Percentiles rank a stretch among this genome's conserved stretches.
Evolutionary conservation across 1,140 invertebrate genomes (phyloP).

Genomic region (Aphaenogaster floridana): DNA sequence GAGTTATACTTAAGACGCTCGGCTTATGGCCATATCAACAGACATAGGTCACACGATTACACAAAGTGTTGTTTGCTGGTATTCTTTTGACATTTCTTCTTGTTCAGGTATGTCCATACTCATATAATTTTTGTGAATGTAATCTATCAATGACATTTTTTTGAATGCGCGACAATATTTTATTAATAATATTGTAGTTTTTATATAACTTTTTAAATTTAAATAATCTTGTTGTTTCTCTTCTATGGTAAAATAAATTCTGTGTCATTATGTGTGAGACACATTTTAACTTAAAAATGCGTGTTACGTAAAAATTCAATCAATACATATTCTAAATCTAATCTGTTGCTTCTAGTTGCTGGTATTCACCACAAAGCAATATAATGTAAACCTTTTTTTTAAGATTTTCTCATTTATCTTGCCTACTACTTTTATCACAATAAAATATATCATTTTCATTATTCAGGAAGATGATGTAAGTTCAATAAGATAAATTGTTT

Average conservation of each 20-base stretch:
- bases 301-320: not conserved
- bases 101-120: conserved; percentile 37
- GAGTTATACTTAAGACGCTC: conserved; percentile 11
- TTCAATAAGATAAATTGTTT: not conserved
- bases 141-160: not conserved
- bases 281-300: not conserved
- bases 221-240: not conserved
- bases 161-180: not conserved
- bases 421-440: not conserved
- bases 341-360: not conserved
- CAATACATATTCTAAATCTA: not conserved
- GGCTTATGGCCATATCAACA: conserved; percentile 55
- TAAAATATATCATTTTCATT: not conserved
- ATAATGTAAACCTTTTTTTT: not conserved
- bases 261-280: not conserved
- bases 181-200: not conserved
- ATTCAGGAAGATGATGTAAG: not conserved
- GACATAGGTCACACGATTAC: not conserved
- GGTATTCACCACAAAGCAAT: not conserved
- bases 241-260: not conserved
- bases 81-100: conserved; percentile 14
- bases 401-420: not conserved
- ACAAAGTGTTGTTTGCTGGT: not conserved
- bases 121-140: not conserved
- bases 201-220: not conserved